These are phyloP conservation scores for Oncopodura yosiiana DNA, from an alignment of 1,140 invertebrate species.

Conservation along the genomic window DNA sequence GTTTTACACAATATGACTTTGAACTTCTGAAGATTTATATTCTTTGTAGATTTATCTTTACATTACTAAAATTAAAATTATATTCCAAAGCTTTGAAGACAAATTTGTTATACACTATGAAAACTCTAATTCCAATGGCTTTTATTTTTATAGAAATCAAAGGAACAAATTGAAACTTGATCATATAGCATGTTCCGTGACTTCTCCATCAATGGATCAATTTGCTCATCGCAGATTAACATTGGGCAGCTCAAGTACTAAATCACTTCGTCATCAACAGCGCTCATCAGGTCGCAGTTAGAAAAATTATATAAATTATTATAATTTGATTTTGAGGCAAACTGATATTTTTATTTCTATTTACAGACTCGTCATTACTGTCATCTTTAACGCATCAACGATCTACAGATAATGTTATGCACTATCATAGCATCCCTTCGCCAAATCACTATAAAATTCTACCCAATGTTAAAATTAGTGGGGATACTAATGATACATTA, in stretches of 20 bases:
- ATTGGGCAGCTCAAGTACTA: not conserved
- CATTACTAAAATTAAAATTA: no score
- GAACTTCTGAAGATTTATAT: no score
- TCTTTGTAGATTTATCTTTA: not conserved
- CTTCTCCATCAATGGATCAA: not conserved
- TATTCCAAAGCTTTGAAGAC: no score
- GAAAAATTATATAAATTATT: constrained; percentile 9
- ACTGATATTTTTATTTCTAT: not conserved
- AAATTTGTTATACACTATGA: not conserved
- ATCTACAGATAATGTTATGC: constrained; percentile 68
- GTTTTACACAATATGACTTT: no score
- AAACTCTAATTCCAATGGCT: not conserved
- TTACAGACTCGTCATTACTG: not conserved
- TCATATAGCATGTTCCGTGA: constrained; percentile 53
- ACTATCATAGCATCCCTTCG: constrained; percentile 39
- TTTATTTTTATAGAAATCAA: constrained; percentile 51
- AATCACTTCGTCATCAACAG: not conserved
- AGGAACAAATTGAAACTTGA: constrained; percentile 72
- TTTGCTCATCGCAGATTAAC: not conserved
- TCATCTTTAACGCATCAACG: constrained; percentile 65
- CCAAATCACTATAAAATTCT: constrained; percentile 64
- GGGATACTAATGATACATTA: constrained; percentile 11
- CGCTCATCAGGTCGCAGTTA: constrained; percentile 10
- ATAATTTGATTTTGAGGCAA: not conserved
- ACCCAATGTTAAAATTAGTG: constrained; percentile 63